A percentile compares a stretch with the other conserved stretches of the same genome.
These are phyloP conservation scores for Brenthis ino DNA, from an alignment of 2,888 invertebrate genomes.

Conservation along the genomic window DNA sequence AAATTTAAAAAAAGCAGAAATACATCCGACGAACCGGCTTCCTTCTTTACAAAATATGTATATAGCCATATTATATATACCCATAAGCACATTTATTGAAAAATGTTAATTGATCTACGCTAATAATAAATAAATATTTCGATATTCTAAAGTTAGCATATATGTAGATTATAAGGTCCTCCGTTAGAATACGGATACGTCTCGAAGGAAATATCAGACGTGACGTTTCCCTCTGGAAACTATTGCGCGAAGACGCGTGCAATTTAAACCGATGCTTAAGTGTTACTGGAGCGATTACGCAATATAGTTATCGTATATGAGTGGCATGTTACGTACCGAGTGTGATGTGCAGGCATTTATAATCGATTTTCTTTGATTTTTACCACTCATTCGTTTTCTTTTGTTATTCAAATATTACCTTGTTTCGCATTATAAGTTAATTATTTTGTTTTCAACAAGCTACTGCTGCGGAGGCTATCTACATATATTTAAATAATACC, in stretches of 20 bases:
- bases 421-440: slow-evolving; percentile 8
- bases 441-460: slow-evolving; percentile 7
- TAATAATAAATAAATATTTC: too few species aligned
- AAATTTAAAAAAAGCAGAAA: too few species aligned
- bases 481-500: neutral
- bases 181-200: neutral
- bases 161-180: neutral
- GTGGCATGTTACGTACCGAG: slow-evolving; percentile 24
- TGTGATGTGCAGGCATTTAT: slow-evolving; percentile 30
- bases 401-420: slow-evolving; percentile 22
- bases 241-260: slow-evolving; percentile 8
- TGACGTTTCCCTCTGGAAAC: slow-evolving; percentile 18
- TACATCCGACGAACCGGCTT: too few species aligned
- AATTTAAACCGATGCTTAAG: slow-evolving; percentile 24
- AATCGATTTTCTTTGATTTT: slow-evolving; percentile 33
- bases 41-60: too few species aligned
- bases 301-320: slow-evolving; percentile 27
- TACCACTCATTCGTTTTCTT: slow-evolving; percentile 21
- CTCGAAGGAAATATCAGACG: slow-evolving; percentile 9
- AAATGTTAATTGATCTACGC: too few species aligned
- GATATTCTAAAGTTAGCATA: neutral
- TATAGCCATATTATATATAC: too few species aligned
- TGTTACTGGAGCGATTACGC: slow-evolving; percentile 26
- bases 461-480: neutral
- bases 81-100: too few species aligned